Evolutionary conservation across 2,797 vertebrate species (phyloP), one percentile per base, ranked within the genome.

Genomic region (Danio albolineatus): DNA sequence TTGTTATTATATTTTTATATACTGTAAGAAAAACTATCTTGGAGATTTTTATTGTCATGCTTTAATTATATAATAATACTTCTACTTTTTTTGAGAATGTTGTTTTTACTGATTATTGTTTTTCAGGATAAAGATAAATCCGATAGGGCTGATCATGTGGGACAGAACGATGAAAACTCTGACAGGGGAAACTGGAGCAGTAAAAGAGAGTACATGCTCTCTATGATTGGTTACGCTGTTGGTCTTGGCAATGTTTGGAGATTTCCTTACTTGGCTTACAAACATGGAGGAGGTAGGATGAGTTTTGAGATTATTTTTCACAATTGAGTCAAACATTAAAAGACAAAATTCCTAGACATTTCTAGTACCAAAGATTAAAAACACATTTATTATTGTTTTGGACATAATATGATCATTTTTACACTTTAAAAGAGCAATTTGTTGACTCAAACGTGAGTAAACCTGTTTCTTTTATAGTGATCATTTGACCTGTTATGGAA

Each of bases 201-300:
- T 78, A 99, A 99, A 87, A 92, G 76, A 0, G 97, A 99, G 60
- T 98, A 98, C 82, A 91, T 99, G 59, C 93, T 99, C 1, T 99
- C 98, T 75, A 94, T 96, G 92, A 92, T 98, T 17, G 98, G 97
- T 83, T 98, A 97, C 0, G 97, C 98, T 5, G 96, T 99, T 19
- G 98, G 97, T 61, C 89, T 99, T 64, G 97, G 98, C 67, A 99
- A 98, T 36, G 95, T 99, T 43, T 99, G 98, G 98, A 92, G 98
- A 64, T 99, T 99, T 87, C 97, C 97, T 0, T 98, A 97, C 86
- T 89, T 99, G 86, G 93, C 96, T 41, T 99, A 97, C 89, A 96
- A 94, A 89, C 96, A 99, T 0, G 98, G 98, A 65, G 98, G 98
- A 88, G 98, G 97, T 98, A 73, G 36, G 4, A 19, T 21, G 1